Evolutionary conservation across 2,888 invertebrate species (phyloP), one percentile per base, ranked within the genome.

Genomic region (Caenorhabditis uteleia): DNA sequence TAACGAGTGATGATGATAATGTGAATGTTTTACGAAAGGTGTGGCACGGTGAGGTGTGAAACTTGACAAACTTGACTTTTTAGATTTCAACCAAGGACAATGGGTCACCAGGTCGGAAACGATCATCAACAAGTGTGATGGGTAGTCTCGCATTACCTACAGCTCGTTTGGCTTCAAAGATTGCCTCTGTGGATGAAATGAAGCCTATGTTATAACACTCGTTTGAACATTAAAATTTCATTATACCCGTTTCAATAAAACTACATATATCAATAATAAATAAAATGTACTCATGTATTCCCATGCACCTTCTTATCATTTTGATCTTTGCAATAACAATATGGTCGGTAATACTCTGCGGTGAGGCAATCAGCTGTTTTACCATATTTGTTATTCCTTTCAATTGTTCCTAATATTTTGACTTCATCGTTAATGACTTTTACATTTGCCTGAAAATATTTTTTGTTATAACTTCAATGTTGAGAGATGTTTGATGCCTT

Each of bases 291-390:
- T n/a, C n/a, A n/a, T n/a, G n/a, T n/a, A n/a, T n/a, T n/a, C n/a
- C n/a, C n/a, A n/a, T n/a, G n/a, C n/a, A n/a, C n/a, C n/a, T n/a
- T n/a, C n/a, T n/a, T n/a, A n/a, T n/a, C n/a, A n/a, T n/a, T n/a
- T n/a, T n/a, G n/a, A n/a, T n/a, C n/a, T 40, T 36, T 57, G 34
- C 62, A 62, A 39, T 57, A 53, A 48, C 62, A 64, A 39, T 57
- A 64, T 2, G 64, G 64, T 20, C 64, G 25, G 23, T 48, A 50
- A 23, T 29, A 42, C 14, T 57, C 57, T 6, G 51, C 33, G 10
- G 18, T 48, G 6, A 64, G 44, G n/a, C 64, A 64, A 20, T 64
- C 45, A 3, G 64, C 64, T 2, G 64, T 64, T 31, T 64, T 57
- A 1, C 64, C 64, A n/a, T 64, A 64, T 29, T 45, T 43, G 44